These are phyloP conservation scores for Neopelma chrysocephalum DNA, from an alignment of 2,797 vertebrate genomes.

Conservation along the genomic window DNA sequence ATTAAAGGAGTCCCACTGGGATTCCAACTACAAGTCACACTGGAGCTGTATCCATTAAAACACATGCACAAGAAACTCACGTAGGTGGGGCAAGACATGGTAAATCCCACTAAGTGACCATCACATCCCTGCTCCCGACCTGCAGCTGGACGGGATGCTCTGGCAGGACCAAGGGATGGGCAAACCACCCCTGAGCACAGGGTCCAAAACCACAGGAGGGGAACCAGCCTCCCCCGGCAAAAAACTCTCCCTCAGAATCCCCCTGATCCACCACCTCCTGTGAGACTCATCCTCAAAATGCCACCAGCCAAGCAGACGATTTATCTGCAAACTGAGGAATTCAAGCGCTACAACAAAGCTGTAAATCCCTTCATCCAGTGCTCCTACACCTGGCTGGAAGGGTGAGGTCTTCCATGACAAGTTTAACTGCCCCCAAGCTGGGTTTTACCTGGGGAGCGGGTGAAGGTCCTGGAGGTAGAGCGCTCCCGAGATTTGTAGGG, in stretches of 20 bases:
- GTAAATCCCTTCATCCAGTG: not conserved
- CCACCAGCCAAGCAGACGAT: not conserved
- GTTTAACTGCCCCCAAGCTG: accelerated
- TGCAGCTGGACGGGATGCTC: not conserved
- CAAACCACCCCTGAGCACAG: not conserved
- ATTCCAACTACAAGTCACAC: not conserved
- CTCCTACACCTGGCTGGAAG: not conserved
- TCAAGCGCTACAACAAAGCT: not conserved
- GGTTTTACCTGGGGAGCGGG: slow-evolving; percentile 88
- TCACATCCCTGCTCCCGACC: not conserved
- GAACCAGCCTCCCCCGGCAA: not conserved
- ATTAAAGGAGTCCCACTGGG: not conserved
- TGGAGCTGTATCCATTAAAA: not conserved
- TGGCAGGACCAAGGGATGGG: not conserved
- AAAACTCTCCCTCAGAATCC: not conserved
- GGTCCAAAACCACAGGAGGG: not conserved
- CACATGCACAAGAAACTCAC: accelerated
- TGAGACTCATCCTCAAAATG: accelerated
- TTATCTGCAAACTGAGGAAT: accelerated
- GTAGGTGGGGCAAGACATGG: not conserved
- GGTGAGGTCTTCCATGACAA: accelerated
- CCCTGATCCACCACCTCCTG: accelerated
- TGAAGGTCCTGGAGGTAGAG: slow-evolving; percentile 81
- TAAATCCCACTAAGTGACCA: not conserved
- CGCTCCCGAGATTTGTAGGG: slow-evolving; percentile 94